Base-by-base conservation (phyloP, 1,140 invertebrate species). In the Oscheius sp. region DNA sequence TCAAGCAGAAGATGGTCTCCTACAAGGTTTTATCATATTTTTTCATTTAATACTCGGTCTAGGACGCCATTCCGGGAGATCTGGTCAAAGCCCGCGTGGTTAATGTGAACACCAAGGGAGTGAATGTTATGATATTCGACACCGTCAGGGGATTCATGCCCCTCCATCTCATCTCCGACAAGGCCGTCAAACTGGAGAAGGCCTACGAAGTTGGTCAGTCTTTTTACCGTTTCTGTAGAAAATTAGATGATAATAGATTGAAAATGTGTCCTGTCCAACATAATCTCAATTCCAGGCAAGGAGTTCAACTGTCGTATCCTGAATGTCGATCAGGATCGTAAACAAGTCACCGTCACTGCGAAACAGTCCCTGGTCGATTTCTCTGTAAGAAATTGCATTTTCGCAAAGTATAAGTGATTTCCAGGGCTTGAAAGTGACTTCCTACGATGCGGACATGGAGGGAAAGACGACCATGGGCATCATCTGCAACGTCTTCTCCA, bases 271-370 rank as follows among this genome's bases (percentile, higher is more conserved):
- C n/a, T n/a, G n/a, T n/a, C n/a, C n/a, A n/a, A n/a, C n/a, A 10
- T 36, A 26, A 26, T 74, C 29, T 62, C 35, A 28, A 34, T 77
- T 75, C 62, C 35, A 79, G 79, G 76, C 3, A 81, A 81, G 23
- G 70, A 77, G 32, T 18, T 82, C 4, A 61, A 68, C 13, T 81
- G 80, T 59, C 80, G 80, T 55, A 68, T 81, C 1, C 45, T 80
- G 18, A 74, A 76, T 46, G 34, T 75, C n/a, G 75, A 77, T 31
- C 13, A 73, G 13, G 42, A 64, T 42, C 31, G 52, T 46, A 79
- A 70, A 34, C 66, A 68, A 34, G 65, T 62, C n/a, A 76, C 66
- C 20, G 34, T 80, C 10, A 80, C 80, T n/a, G 75, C 79, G 1
- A 82, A 80, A 55, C 75, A 58, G 2, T 29, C 70, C 32, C 55